These are phyloP conservation scores for Plecturocebus donacophilus DNA, from an alignment of 2,113 vertebrate genomes.

Conservation along the genomic window DNA sequence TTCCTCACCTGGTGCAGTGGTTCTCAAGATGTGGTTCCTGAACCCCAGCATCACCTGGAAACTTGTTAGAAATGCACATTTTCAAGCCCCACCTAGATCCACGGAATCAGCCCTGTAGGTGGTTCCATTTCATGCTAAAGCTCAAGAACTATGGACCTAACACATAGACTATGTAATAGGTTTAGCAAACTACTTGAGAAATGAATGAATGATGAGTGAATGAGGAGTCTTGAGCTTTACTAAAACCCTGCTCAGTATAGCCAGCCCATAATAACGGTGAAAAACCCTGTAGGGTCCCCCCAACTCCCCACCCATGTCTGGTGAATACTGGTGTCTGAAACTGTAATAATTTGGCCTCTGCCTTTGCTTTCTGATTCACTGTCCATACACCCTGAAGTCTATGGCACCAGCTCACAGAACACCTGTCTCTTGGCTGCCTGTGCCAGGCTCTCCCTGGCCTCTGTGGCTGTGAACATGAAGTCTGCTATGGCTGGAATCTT, in stretches of 20 bases:
- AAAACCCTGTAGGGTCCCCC: not conserved
- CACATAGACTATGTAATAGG: fast-evolving
- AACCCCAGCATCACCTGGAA: not conserved
- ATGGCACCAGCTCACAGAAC: fast-evolving
- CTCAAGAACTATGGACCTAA: not conserved
- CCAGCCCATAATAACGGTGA: not conserved
- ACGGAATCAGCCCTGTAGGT: not conserved
- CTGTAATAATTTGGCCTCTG: not conserved
- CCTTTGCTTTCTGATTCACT: not conserved
- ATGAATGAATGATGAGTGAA: not conserved
- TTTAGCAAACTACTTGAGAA: not conserved
- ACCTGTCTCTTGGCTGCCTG: not conserved
- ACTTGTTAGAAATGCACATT: not conserved
- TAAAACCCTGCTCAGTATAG: not conserved
- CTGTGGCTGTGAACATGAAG: not conserved
- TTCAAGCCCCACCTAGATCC: no score
- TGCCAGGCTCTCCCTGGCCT: not conserved
- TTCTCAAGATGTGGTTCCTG: not conserved
- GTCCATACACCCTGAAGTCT: not conserved
- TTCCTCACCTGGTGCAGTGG: not conserved
- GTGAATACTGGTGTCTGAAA: not conserved
- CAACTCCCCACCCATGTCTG: not conserved
- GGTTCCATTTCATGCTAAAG: not conserved
- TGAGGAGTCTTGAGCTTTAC: not conserved
- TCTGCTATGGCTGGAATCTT: not conserved